Percentiles rank a stretch among this genome's conserved stretches.
phyloP scores from a whole-genome alignment of 2,888 invertebrate genomes.

The Ametastegia equiseti region DNA sequence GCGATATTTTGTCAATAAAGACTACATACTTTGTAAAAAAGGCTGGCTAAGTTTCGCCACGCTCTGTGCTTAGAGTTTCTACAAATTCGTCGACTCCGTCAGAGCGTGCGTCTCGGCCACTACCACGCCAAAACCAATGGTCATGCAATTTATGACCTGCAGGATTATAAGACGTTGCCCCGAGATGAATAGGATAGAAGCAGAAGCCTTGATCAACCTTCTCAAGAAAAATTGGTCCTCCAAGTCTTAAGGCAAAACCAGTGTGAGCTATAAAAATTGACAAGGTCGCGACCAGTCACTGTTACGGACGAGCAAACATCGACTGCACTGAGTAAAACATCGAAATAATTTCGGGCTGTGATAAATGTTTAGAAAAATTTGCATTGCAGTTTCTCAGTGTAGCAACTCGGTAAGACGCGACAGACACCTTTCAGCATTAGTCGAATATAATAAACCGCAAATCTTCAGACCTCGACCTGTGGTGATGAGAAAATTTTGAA shows the following conservation, averaged over 20 bases:
- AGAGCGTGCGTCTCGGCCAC: background rate
- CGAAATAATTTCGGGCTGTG: background rate
- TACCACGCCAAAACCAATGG: background rate
- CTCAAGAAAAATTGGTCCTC: background rate
- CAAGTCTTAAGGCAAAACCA: background rate
- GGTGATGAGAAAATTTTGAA: too few relatives aligned
- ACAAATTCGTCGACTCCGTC: background rate
- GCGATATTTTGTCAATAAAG: background rate
- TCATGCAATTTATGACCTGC: background rate
- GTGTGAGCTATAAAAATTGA: background rate
- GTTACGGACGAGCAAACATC: slow-evolving; percentile 8
- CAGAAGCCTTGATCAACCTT: background rate
- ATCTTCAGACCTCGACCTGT: too few relatives aligned
- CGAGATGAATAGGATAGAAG: background rate
- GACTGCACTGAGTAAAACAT: background rate
- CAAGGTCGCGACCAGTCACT: background rate
- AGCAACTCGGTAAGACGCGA: background rate
- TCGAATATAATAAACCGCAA: background rate
- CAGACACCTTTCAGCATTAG: background rate
- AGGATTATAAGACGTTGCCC: background rate
- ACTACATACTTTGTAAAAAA: background rate
- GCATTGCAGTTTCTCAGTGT: background rate
- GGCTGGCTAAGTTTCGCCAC: background rate
- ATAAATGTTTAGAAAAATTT: background rate
- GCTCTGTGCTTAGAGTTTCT: background rate